A percentile compares a stretch with the other conserved stretches of the same genome.
Conservation (phyloP, 1,140 invertebrate genomes). For the Akabosia matsudoensis region DNA sequence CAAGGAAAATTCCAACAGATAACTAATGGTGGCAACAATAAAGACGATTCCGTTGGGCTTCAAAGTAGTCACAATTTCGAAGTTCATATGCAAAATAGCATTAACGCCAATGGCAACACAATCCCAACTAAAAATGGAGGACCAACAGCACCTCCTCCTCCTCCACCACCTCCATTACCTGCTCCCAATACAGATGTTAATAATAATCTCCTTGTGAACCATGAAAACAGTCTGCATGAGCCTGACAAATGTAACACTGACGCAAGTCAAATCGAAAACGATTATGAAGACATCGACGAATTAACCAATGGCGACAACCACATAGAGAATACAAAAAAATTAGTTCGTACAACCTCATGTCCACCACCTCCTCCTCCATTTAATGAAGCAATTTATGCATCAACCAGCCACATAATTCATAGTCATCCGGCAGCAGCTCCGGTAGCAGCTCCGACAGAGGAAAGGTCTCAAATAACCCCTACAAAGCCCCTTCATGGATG, state of each 20-base stretch:
- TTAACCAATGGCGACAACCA: constrained; percentile 26
- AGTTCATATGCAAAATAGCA: constrained; percentile 1
- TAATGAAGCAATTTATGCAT: background rate
- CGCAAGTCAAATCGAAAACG: constrained; percentile 38
- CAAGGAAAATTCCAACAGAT: constrained; percentile 18
- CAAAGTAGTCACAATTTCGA: background rate
- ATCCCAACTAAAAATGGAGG: background rate
- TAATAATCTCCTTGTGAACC: constrained; percentile 15
- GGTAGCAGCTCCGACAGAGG: too few species aligned
- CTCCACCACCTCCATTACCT: constrained; percentile 43
- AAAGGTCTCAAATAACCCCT: constrained; percentile 40
- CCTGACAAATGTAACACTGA: background rate
- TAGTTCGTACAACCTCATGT: constrained; percentile 24
- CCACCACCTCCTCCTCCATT: constrained; percentile 37
- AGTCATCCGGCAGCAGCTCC: background rate
- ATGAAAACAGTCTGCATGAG: background rate
- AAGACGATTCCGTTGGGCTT: background rate
- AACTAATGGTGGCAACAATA: background rate
- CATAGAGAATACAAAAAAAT: constrained; percentile 24
- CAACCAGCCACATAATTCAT: constrained; percentile 45
- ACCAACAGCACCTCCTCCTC: constrained; percentile 37
- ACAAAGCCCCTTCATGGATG: constrained; percentile 59
- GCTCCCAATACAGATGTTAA: constrained; percentile 4
- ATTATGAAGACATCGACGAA: constrained; percentile 48
- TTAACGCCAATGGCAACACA: background rate